Conservation (phyloP, 2,888 invertebrate genomes). For the Dendrolimus houi region DNA sequence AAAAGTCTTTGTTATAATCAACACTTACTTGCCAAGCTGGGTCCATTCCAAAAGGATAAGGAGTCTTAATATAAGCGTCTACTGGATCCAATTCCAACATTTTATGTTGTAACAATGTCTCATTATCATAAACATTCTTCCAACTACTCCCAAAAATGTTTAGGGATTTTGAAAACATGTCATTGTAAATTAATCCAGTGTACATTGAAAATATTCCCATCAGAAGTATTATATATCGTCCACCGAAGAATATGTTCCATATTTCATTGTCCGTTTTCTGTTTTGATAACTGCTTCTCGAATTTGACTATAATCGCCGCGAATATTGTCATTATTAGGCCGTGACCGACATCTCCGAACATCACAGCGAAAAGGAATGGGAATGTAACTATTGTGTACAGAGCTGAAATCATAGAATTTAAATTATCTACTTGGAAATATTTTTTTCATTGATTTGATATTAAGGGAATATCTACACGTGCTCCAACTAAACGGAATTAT, state of each 20-base stretch:
- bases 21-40: conserved; percentile 80
- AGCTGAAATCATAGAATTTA: conserved; percentile 56
- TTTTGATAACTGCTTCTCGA: conserved; percentile 76
- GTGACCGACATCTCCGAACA: conserved; percentile 87
- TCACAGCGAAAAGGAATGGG: conserved; percentile 86
- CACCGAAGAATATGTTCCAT: conserved; percentile 83
- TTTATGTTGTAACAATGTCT: conserved; percentile 34
- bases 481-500: too few relatives aligned
- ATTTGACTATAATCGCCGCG: conserved; percentile 78
- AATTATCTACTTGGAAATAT: too few relatives aligned
- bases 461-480: neutral
- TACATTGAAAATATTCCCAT: conserved; percentile 86
- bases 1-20: too few relatives aligned
- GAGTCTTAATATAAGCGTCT: conserved; percentile 51
- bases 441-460: neutral
- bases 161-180: conserved; percentile 82
- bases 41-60: conserved; percentile 84
- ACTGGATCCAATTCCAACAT: conserved; percentile 63
- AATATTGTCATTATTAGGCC: conserved; percentile 81
- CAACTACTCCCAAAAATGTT: conserved; percentile 83
- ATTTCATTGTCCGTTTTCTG: conserved; percentile 77
- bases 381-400: conserved; percentile 84
- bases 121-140: conserved; percentile 55
- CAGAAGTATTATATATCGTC: conserved; percentile 83
- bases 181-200: conserved; percentile 85